These are phyloP conservation scores for Hypomesus transpacificus DNA, from an alignment of 2,113 vertebrate genomes.

Conservation along the genomic window DNA sequence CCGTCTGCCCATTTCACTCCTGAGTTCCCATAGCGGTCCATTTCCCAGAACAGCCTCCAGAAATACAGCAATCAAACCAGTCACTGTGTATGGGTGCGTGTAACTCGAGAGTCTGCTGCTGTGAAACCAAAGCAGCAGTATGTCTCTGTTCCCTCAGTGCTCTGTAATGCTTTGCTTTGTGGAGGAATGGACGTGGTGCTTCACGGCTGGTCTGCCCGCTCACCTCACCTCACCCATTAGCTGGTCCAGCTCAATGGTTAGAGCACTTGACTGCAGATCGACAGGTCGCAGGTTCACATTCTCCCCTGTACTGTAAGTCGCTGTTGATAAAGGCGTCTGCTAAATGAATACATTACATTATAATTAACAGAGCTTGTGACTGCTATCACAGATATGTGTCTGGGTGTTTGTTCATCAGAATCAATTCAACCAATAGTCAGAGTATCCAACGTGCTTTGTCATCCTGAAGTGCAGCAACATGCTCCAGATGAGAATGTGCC, in stretches of 20 bases:
- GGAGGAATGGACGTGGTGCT: neutral
- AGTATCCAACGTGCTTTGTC: no score
- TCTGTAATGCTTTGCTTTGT: slow-evolving; percentile 11
- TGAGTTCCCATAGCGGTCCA: slow-evolving; percentile 7
- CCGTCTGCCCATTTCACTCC: slow-evolving; percentile 21
- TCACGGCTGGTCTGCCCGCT: neutral
- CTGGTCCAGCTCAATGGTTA: no score
- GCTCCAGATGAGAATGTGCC: no score
- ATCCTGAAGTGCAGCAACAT: neutral
- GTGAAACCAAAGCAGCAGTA: slow-evolving; percentile 36
- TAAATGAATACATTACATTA: no score
- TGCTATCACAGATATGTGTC: no score
- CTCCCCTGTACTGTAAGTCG: no score
- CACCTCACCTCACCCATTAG: neutral
- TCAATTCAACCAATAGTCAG: no score
- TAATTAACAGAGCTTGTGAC: no score
- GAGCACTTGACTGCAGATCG: no score
- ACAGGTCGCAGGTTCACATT: no score
- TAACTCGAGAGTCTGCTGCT: slow-evolving; percentile 31
- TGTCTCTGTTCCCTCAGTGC: slow-evolving; percentile 8
- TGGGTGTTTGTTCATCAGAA: no score
- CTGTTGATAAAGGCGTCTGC: no score
- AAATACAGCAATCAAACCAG: slow-evolving; percentile 15
- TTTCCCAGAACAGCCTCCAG: slow-evolving; percentile 20
- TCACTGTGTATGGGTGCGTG: slow-evolving; percentile 16